phyloP scores from a whole-genome alignment of 2,888 invertebrate species.

The Ochlodes sylvanus region DNA sequence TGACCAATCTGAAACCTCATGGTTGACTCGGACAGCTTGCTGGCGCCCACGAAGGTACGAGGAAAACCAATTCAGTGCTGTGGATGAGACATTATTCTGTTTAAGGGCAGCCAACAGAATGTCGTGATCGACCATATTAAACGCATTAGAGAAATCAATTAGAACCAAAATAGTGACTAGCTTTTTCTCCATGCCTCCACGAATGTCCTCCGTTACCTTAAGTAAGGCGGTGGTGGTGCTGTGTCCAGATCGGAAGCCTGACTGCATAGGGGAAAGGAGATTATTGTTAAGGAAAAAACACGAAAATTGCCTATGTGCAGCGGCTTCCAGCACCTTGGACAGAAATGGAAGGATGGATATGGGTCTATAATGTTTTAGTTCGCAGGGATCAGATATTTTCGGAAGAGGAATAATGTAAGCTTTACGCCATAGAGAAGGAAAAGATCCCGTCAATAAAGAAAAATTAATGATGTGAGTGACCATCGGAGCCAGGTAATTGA shows the following conservation, averaged over 20 bases:
- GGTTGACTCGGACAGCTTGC: background rate
- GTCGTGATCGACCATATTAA: constrained; percentile 13
- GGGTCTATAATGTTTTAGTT: constrained; percentile 6
- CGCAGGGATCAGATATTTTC: constrained; percentile 10
- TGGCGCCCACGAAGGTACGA: constrained; percentile 14
- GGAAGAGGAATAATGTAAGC: constrained; percentile 12
- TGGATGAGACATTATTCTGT: background rate
- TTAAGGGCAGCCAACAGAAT: background rate
- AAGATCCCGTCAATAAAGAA: background rate
- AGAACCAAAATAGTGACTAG: constrained; percentile 2
- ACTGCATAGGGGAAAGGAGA: background rate
- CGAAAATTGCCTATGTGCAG: constrained; percentile 3
- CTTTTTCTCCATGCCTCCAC: constrained; percentile 3
- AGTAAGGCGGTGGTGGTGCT: constrained; percentile 9
- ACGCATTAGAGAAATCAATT: constrained; percentile 13
- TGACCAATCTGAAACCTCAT: background rate
- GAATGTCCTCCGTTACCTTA: background rate
- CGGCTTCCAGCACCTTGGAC: constrained; percentile 6
- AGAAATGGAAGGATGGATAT: background rate
- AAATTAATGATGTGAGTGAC: constrained; percentile 9
- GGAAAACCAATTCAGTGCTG: background rate
- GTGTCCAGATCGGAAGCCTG: constrained; percentile 11
- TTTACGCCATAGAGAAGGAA: constrained; percentile 3
- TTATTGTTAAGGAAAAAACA: background rate
- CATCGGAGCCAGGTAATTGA: background rate